Conservation (phyloP, 2,113 vertebrate species). For the Polyodon spathula region DNA sequence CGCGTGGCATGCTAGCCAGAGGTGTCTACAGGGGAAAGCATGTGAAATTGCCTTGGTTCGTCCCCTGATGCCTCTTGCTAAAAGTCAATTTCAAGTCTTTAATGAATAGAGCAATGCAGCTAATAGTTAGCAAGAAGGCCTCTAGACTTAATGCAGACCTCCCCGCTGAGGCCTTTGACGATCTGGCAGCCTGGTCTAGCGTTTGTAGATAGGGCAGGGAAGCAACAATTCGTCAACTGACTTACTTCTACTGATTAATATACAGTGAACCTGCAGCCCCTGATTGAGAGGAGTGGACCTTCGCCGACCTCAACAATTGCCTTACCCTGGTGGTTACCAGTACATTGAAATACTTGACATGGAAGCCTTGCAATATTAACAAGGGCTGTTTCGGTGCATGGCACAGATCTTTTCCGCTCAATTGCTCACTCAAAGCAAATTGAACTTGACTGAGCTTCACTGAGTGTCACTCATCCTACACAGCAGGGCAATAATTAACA, state of each 20-base stretch:
- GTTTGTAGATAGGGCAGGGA: not conserved
- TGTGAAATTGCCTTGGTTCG: not conserved
- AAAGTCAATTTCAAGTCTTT: not conserved
- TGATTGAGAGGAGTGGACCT: not conserved
- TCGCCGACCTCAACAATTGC: not conserved
- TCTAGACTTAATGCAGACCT: not conserved
- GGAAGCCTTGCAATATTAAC: slow-evolving; percentile 21
- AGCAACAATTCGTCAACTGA: not conserved
- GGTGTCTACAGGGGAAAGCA: not conserved
- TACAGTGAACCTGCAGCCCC: not conserved
- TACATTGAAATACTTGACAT: not conserved
- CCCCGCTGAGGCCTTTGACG: not conserved
- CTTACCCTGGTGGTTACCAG: not conserved
- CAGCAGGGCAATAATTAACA: slow-evolving; percentile 39
- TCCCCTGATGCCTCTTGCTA: not conserved
- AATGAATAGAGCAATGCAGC: not conserved
- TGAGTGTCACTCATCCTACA: slow-evolving; percentile 28
- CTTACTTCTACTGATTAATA: not conserved
- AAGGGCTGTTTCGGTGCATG: slow-evolving; percentile 20
- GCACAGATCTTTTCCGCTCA: slow-evolving; percentile 4
- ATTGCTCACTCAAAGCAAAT: slow-evolving; percentile 22
- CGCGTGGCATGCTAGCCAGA: not conserved
- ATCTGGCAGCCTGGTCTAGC: not conserved
- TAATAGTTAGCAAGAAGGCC: not conserved
- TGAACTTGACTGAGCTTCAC: slow-evolving; percentile 34